Conservation (phyloP, 2,888 invertebrate genomes). For the Cantharis lateralis region DNA sequence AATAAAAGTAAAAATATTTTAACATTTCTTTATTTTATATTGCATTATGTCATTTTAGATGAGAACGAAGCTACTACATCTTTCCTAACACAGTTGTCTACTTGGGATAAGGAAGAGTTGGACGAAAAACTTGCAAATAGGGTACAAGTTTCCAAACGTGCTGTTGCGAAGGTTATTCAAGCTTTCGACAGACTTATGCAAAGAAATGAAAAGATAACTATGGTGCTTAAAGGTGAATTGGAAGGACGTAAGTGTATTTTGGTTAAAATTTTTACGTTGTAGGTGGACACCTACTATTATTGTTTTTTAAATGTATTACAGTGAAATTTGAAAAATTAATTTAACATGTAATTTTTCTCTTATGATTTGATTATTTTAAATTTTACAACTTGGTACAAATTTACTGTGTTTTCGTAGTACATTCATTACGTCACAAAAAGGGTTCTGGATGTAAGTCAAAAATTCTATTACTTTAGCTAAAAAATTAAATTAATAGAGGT, state of each 20-base stretch:
- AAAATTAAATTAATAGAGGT: too few relatives aligned
- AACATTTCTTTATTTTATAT: neutral
- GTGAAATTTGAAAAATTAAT: too few relatives aligned
- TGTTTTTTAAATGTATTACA: neutral
- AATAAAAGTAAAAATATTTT: slow-evolving; percentile 73
- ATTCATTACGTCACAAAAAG: too few relatives aligned
- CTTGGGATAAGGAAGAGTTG: slow-evolving; percentile 97
- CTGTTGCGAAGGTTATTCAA: slow-evolving; percentile 95
- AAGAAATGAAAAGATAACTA: slow-evolving; percentile 91
- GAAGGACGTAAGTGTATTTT: slow-evolving; percentile 64
- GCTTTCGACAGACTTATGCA: slow-evolving; percentile 96
- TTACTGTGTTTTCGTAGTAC: too few relatives aligned
- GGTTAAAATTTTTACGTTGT: neutral
- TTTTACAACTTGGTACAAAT: too few relatives aligned
- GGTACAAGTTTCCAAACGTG: slow-evolving; percentile 94
- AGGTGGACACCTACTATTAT: too few relatives aligned
- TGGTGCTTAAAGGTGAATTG: slow-evolving; percentile 82
- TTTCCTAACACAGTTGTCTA: slow-evolving; percentile 92
- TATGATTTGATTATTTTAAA: too few relatives aligned
- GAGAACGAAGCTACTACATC: slow-evolving; percentile 96
- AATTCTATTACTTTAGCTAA: too few relatives aligned
- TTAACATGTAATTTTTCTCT: too few relatives aligned
- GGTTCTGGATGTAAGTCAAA: too few relatives aligned
- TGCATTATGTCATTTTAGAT: slow-evolving; percentile 62
- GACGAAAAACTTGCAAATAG: slow-evolving; percentile 95